Evolutionary conservation across 2,113 vertebrate genomes (phyloP).

Genomic region (Ibidorhyncha struthersii): DNA sequence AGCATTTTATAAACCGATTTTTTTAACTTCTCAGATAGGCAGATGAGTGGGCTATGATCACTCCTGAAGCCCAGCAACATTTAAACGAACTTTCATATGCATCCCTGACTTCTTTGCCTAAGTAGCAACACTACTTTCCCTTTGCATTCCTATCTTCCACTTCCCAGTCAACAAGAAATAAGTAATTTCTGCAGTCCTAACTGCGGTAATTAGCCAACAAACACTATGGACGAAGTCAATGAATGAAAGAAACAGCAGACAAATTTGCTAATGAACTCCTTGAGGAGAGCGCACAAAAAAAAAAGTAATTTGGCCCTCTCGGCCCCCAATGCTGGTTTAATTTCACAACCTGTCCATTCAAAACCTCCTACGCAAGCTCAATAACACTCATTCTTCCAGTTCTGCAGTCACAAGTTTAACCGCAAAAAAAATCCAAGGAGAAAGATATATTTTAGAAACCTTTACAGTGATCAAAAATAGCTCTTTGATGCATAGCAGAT

Average conservation of each 20-base stretch:
- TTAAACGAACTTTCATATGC: background rate
- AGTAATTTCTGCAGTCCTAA: background rate
- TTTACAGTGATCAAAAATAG: slow-evolving; percentile 37
- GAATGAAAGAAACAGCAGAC: slow-evolving; percentile 16
- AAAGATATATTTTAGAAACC: slow-evolving; percentile 14
- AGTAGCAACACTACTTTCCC: background rate
- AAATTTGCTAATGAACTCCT: slow-evolving; percentile 1
- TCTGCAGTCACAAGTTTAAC: background rate
- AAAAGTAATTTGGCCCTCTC: background rate
- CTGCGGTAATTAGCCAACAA: background rate
- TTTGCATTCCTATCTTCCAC: background rate
- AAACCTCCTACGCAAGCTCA: slow-evolving; percentile 14
- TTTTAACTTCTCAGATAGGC: background rate
- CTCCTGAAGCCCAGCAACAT: background rate
- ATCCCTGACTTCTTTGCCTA: background rate
- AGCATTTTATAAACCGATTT: background rate
- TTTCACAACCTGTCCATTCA: slow-evolving; percentile 34
- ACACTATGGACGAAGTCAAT: background rate
- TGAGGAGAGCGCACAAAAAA: background rate
- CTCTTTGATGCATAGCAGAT: slow-evolving; percentile 37
- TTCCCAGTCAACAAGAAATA: background rate
- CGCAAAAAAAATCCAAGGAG: background rate
- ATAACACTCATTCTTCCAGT: background rate
- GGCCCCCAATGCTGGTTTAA: background rate
- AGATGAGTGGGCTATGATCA: background rate